These are phyloP conservation scores for Drosophila birchii DNA, from an alignment of 2,888 invertebrate genomes.

Conservation along the genomic window DNA sequence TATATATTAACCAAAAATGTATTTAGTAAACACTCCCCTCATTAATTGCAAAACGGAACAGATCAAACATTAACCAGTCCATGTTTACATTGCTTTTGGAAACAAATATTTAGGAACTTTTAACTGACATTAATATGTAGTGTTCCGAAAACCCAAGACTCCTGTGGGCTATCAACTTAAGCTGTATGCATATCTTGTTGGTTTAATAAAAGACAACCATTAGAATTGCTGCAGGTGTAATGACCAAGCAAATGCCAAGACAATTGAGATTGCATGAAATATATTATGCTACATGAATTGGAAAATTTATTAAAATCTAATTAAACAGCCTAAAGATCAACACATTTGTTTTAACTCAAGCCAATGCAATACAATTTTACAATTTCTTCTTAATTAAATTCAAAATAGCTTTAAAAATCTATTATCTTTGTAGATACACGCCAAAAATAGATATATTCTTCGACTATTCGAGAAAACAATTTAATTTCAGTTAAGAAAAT, in stretches of 20 bases:
- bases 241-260: not conserved
- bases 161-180: not conserved
- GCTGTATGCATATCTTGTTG: constrained; percentile 1
- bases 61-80: not conserved
- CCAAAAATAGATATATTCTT: too few relatives aligned
- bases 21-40: constrained; percentile 6
- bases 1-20: not conserved
- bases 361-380: not conserved
- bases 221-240: not conserved
- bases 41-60: constrained; percentile 54
- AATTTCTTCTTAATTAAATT: not conserved
- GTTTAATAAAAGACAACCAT: not conserved
- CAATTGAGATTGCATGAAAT: not conserved
- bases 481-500: not conserved
- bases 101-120: constrained; percentile 12
- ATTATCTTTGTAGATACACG: not conserved
- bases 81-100: constrained; percentile 10
- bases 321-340: not conserved
- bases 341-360: not conserved
- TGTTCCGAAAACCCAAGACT: not conserved
- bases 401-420: not conserved
- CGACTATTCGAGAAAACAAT: too few relatives aligned
- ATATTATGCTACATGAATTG: not conserved
- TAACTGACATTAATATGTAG: not conserved
- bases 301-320: not conserved